A percentile compares a stretch with the other conserved stretches of the same genome.
These are phyloP conservation scores for Parnassius smintheus DNA, from an alignment of 2,888 invertebrate genomes.

Conservation along the genomic window DNA sequence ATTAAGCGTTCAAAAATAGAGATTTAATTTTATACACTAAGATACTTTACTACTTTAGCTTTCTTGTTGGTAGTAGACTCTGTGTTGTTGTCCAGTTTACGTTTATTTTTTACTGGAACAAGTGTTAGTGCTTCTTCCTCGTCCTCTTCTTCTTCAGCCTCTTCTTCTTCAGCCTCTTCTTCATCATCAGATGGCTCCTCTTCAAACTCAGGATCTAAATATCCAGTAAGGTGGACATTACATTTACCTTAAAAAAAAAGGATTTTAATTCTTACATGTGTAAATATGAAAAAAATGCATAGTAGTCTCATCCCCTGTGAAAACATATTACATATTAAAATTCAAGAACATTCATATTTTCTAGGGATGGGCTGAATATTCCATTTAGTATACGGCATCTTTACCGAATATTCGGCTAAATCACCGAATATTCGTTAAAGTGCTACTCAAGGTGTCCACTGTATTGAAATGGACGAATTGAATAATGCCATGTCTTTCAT, in stretches of 20 bases:
- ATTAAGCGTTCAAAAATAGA: background rate
- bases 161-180: conserved; percentile 71
- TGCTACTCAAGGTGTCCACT: too few species aligned
- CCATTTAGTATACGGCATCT: too few species aligned
- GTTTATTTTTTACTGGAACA: conserved; percentile 58
- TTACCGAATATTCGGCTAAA: too few species aligned
- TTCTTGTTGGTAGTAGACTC: conserved; percentile 59
- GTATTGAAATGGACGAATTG: too few species aligned
- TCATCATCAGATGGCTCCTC: conserved; percentile 73
- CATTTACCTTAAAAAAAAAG: conserved; percentile 82
- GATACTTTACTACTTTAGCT: conserved; percentile 62
- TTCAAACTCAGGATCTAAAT: conserved; percentile 82
- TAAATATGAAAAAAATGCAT: too few species aligned
- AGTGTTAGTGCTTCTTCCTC: conserved; percentile 47
- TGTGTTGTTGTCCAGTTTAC: conserved; percentile 61
- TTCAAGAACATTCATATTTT: too few species aligned
- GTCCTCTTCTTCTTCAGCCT: conserved; percentile 73
- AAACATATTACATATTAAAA: too few species aligned
- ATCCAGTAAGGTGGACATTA: conserved; percentile 90
- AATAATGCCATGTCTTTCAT: too few species aligned
- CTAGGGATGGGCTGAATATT: too few species aligned
- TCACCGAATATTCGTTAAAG: too few species aligned
- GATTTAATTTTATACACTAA: background rate
- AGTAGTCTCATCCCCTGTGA: too few species aligned
- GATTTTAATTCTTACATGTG: too few species aligned